phyloP scores from a whole-genome alignment of 2,113 vertebrate species.

The Lipophrys pholis region DNA sequence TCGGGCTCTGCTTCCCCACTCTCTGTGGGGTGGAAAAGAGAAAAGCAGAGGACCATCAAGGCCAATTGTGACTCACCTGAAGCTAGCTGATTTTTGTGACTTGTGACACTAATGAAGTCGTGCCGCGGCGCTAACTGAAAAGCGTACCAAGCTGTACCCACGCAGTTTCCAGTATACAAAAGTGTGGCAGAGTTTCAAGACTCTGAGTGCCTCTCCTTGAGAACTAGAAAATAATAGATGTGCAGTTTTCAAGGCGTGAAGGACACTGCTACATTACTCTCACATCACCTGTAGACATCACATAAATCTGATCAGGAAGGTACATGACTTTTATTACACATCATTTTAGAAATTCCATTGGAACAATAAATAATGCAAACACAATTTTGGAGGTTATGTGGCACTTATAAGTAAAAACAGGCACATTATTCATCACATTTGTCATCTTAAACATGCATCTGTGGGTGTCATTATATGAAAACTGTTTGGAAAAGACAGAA shows the following conservation, averaged over 20 bases:
- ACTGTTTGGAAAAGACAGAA: neutral
- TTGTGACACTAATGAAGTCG: slow-evolving; percentile 20
- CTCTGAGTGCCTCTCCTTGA: neutral
- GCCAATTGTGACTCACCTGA: slow-evolving; percentile 15
- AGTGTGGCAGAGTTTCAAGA: slow-evolving; percentile 24
- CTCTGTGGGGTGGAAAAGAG: slow-evolving; percentile 18
- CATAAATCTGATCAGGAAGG: too few relatives aligned
- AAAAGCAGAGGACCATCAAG: slow-evolving; percentile 19
- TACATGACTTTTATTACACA: too few relatives aligned
- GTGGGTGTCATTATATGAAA: neutral
- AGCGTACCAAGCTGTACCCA: neutral
- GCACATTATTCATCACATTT: neutral
- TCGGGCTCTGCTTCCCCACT: neutral
- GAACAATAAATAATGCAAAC: too few relatives aligned
- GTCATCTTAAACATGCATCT: too few relatives aligned
- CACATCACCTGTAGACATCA: neutral
- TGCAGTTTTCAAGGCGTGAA: neutral
- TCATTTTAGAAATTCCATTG: too few relatives aligned
- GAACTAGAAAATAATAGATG: neutral
- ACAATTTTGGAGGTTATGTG: neutral
- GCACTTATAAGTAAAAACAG: neutral
- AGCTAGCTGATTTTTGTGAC: slow-evolving; percentile 28
- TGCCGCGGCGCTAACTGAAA: slow-evolving; percentile 8
- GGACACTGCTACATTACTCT: neutral
- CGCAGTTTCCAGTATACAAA: slow-evolving; percentile 8